phyloP scores from a whole-genome alignment of 2,113 vertebrate genomes.

The Amphiprion ocellaris region DNA sequence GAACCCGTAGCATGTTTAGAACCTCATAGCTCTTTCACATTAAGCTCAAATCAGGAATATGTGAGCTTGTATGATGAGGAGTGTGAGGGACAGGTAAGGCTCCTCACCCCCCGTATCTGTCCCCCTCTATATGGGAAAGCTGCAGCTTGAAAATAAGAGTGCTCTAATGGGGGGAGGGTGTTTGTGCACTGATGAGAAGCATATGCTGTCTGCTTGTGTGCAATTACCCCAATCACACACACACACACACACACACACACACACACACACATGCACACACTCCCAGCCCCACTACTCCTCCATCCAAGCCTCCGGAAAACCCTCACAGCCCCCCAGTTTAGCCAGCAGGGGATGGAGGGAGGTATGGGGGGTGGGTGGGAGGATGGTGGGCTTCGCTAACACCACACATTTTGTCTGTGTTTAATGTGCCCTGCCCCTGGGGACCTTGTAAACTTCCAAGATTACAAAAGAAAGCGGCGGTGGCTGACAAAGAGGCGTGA shows the following conservation, averaged over 20 bases:
- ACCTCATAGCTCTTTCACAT: not conserved
- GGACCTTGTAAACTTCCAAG: slow-evolving; percentile 77
- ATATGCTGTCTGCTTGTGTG: slow-evolving; percentile 86
- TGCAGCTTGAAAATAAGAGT: slow-evolving; percentile 79
- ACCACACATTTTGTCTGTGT: slow-evolving; percentile 74
- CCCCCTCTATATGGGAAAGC: slow-evolving; percentile 57
- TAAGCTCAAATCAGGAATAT: slow-evolving; percentile 9
- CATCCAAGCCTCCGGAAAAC: slow-evolving; percentile 67
- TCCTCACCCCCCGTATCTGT: slow-evolving; percentile 22
- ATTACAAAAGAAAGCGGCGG: slow-evolving; percentile 59
- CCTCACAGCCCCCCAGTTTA: slow-evolving; percentile 64
- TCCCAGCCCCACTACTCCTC: slow-evolving; percentile 40
- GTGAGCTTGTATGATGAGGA: not conserved
- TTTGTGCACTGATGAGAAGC: slow-evolving; percentile 85
- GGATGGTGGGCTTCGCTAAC: slow-evolving; percentile 53
- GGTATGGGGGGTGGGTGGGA: not conserved
- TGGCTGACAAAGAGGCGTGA: slow-evolving; percentile 73
- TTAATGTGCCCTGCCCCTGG: slow-evolving; percentile 72
- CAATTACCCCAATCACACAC: slow-evolving; percentile 84
- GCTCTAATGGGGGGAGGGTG: slow-evolving; percentile 77
- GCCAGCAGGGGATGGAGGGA: slow-evolving; percentile 28
- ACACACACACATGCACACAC: slow-evolving; percentile 9
- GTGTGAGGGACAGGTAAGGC: slow-evolving; percentile 63
- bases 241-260: slow-evolving; percentile 4
- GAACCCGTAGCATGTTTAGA: slow-evolving; percentile 4